Percentiles rank a stretch among this genome's conserved stretches.
Conservation (phyloP, 1,140 invertebrate species). For the Argopecten irradians region DNA sequence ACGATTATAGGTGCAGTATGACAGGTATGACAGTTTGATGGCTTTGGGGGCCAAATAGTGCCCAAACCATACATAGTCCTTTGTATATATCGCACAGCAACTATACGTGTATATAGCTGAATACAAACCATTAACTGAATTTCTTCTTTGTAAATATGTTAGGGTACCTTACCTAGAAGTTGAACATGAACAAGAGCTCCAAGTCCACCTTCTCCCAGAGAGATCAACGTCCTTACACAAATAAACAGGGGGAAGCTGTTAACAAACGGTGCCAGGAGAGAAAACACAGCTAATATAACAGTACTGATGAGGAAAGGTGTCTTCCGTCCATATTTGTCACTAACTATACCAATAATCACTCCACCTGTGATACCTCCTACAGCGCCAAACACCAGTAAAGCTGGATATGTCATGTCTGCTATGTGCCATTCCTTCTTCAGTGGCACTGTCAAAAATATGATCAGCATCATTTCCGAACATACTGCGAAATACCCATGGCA, state of each 20-base stretch:
- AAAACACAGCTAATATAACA: constrained; percentile 60
- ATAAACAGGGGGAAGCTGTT: constrained; percentile 64
- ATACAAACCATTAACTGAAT: no score
- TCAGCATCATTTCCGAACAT: constrained; percentile 69
- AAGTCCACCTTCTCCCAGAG: constrained; percentile 65
- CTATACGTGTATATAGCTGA: no score
- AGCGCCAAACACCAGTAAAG: constrained; percentile 63
- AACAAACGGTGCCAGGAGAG: constrained; percentile 62
- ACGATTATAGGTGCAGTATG: no score
- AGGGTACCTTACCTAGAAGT: constrained; percentile 67
- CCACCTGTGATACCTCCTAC: constrained; percentile 65
- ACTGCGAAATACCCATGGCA: constrained; percentile 72
- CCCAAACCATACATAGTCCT: no score
- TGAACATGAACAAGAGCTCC: constrained; percentile 67
- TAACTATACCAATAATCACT: constrained; percentile 64
- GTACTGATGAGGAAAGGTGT: constrained; percentile 62
- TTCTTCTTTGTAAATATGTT: no score
- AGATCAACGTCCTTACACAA: constrained; percentile 60
- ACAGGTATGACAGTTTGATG: no score
- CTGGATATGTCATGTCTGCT: constrained; percentile 61
- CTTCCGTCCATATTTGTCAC: constrained; percentile 68
- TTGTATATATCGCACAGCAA: no score
- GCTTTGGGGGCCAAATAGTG: no score
- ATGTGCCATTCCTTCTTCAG: constrained; percentile 67
- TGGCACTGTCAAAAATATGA: constrained; percentile 69